Percentiles rank a stretch among this genome's conserved stretches.
phyloP scores from a whole-genome alignment of 2,888 invertebrate genomes.

The Seladonia tumulorum region DNA sequence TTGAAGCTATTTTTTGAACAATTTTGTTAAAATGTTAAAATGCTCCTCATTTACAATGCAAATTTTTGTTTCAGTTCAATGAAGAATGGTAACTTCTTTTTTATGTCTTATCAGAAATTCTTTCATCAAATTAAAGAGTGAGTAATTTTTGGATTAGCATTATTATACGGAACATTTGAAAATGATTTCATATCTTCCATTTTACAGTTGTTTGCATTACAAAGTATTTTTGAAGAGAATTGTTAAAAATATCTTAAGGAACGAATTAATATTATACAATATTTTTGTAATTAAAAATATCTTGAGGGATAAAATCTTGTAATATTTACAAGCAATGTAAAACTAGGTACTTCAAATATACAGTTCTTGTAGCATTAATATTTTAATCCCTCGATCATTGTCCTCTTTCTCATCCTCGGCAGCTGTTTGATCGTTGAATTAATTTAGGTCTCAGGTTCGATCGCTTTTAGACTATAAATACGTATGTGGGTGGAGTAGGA shows the following conservation, averaged over 20 bases:
- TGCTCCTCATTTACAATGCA: neutral
- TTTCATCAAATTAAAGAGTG: too few relatives aligned
- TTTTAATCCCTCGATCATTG: neutral
- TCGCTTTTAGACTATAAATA: constrained; percentile 7
- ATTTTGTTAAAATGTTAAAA: neutral
- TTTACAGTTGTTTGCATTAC: too few relatives aligned
- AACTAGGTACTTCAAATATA: too few relatives aligned
- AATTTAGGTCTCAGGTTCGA: constrained; percentile 7
- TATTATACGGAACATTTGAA: too few relatives aligned
- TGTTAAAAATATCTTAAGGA: neutral
- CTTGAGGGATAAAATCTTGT: neutral
- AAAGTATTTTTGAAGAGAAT: neutral
- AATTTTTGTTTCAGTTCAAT: neutral
- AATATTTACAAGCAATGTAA: neutral
- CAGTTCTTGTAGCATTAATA: neutral
- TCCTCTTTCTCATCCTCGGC: neutral
- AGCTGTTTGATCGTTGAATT: neutral
- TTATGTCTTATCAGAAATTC: too few relatives aligned
- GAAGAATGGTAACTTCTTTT: too few relatives aligned
- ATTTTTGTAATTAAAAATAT: neutral
- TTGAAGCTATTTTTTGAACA: too few relatives aligned
- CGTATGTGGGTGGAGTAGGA: constrained; percentile 5
- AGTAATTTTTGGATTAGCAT: too few relatives aligned
- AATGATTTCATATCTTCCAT: too few relatives aligned
- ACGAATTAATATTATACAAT: too few relatives aligned